phyloP scores from a whole-genome alignment of 2,113 vertebrate species.

The Brachypodius melanocephalos region DNA sequence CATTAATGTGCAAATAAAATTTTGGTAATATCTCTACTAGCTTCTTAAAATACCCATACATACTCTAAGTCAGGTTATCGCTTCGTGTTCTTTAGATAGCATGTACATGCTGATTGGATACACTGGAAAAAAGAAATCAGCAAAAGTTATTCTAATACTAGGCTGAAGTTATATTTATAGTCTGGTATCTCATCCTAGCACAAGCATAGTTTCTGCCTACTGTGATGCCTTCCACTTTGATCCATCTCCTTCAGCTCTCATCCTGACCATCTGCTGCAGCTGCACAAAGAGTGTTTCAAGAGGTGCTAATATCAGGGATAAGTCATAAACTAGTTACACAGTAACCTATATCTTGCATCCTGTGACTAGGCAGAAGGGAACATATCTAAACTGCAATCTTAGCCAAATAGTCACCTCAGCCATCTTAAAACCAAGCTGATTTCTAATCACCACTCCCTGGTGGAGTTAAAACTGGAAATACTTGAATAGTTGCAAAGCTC shows the following conservation, averaged over 20 bases:
- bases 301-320: not conserved
- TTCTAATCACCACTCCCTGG: not conserved
- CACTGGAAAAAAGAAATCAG: not conserved
- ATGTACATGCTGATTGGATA: not conserved
- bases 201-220: not conserved
- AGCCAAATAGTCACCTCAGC: not conserved
- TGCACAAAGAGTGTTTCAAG: not conserved
- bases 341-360: slow-evolving; percentile 15
- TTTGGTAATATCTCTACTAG: not conserved
- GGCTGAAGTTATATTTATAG: not conserved
- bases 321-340: slow-evolving; percentile 21
- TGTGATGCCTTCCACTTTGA: slow-evolving; percentile 16
- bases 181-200: not conserved
- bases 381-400: not conserved
- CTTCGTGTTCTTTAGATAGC: not conserved
- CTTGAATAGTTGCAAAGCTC: not conserved
- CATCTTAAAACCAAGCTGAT: not conserved
- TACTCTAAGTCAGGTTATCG: not conserved
- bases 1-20: not conserved
- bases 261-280: slow-evolving; percentile 35
- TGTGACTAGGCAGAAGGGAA: not conserved
- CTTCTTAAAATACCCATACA: not conserved
- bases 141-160: not conserved
- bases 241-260: not conserved
- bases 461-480: not conserved